Base-by-base conservation (phyloP, 2,797 vertebrate species). In the Fistularia tabacaria region DNA sequence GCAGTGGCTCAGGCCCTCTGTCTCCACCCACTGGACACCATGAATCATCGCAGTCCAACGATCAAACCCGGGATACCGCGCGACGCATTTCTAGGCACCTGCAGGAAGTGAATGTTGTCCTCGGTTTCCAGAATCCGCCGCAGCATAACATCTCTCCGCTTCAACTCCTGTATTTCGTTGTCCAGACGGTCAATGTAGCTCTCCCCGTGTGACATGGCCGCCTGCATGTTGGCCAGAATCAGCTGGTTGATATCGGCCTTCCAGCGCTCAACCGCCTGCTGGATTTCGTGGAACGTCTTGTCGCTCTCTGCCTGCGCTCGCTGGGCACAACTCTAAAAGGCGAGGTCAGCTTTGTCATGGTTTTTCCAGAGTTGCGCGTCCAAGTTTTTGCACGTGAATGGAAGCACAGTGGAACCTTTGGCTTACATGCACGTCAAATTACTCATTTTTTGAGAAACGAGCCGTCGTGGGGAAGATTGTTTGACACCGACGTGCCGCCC, bases 121-220 rank as follows among this genome's bases (percentile, higher is more conserved):
- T 83, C 86, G 0, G 90, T 92, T 54, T 91, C 81, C 0, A 93
- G 81, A 58, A 93, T 89, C 25, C 84, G 84, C 15, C 82, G 71
- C 0, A 90, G 74, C 80, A 86, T 85, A 3, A 81, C 38, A 0
- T 89, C 92, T 55, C 87, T 66, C 6, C 81, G 87, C 61, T 92
- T 90, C 45, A 95, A 85, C 67, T 92, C 91, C 59, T 85, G 67
- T 7, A 94, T 91, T 83, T 94, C 93, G 70, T 91, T 88, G 71
- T 92, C 91, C 74, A 94, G 79, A 0, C 93, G 92, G n/a, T 92
- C 90, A 69, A 93, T 62, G 38, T 94, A 90, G 50, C 92, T 85
- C 6, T 85, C 79, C 1, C 90, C 90, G 80, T 92, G 87, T 2
- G 83, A 73, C 90, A 92, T 89, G 8, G 89, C 87, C 0, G 89